Evolutionary conservation across 2,113 vertebrate species (phyloP), one percentile per base, ranked within the genome.

Genomic region (Plecotus auritus): DNA sequence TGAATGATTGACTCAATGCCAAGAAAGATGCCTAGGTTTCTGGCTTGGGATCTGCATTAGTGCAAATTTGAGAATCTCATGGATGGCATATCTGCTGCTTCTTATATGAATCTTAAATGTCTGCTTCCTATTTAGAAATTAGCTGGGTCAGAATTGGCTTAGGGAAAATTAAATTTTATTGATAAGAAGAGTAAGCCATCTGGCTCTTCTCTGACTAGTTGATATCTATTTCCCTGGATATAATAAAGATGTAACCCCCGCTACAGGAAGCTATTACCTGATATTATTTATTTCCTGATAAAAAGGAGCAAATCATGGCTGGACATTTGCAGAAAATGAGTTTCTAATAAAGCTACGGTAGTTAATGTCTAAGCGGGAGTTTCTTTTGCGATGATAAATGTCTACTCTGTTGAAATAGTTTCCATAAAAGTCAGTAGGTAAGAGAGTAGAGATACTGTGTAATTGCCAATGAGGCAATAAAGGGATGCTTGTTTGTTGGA

Each of bases 221-320:
- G 97, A 95, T 98, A 97, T 98, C 98, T 98, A 95, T 98, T 97
- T 98, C 96, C 88, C 97, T 98, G 97, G 56, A 83, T 97, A 59
- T 98, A 98, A 98, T 98, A 98, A 98, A 98, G 98, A 98, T 98
- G 93, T 98, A 98, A 98, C 97, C 98, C 98, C 97, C 97, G 98
- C 97, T 93, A 98, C 96, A 97, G 97, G 98, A 98, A 98, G 96
- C 98, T 98, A 98, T 98, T 98, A 97, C 96, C 96, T 96, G 97
- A 97, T 98, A 98, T 98, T 98, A 97, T 98, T 98, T 98, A 97
- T 96, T 96, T 98, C 94, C 96, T 97, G 96, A 98, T 83, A 98
- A 97, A 98, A 97, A 98, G 96, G 84, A 98, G 96, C 93, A 98
- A 98, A 98, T 97, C 97, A 97, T 98, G 95, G 96, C 96, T 89